Evolutionary conservation across 2,113 vertebrate species (phyloP).

Genomic region (Strix aluco): DNA sequence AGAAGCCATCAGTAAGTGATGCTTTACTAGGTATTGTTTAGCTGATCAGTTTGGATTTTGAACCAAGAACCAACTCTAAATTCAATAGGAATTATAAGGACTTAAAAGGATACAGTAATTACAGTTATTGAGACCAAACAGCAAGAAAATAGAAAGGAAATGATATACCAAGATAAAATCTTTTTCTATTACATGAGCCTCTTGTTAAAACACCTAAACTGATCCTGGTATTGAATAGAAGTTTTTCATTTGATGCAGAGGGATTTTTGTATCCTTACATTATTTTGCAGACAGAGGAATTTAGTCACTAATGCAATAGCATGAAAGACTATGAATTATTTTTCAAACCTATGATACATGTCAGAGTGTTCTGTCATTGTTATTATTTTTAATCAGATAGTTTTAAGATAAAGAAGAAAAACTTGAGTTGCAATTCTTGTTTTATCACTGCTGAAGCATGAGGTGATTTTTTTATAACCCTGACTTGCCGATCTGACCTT

Average conservation of each 20-base stretch:
- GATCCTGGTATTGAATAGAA: neutral
- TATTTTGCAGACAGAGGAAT: neutral
- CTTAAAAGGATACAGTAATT: neutral
- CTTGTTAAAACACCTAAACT: neutral
- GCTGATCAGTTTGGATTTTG: neutral
- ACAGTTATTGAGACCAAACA: neutral
- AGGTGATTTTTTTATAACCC: conserved; percentile 27
- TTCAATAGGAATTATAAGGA: neutral
- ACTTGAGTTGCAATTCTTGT: neutral
- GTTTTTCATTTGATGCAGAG: neutral
- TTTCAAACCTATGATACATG: neutral
- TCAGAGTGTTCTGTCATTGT: neutral
- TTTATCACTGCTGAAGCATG: conserved; percentile 5
- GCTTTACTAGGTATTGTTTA: neutral
- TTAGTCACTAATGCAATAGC: neutral
- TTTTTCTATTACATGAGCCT: neutral
- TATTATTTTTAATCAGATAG: conserved; percentile 6
- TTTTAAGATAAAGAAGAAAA: conserved; percentile 33
- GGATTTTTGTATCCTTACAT: neutral
- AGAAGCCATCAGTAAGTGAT: neutral
- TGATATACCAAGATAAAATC: neutral
- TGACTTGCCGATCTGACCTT: conserved; percentile 32
- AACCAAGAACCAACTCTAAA: neutral
- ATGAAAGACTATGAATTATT: neutral
- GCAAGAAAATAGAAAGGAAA: neutral